Evolutionary conservation across 2,888 invertebrate species (phyloP).

Genomic region (Drosophila testacea): DNA sequence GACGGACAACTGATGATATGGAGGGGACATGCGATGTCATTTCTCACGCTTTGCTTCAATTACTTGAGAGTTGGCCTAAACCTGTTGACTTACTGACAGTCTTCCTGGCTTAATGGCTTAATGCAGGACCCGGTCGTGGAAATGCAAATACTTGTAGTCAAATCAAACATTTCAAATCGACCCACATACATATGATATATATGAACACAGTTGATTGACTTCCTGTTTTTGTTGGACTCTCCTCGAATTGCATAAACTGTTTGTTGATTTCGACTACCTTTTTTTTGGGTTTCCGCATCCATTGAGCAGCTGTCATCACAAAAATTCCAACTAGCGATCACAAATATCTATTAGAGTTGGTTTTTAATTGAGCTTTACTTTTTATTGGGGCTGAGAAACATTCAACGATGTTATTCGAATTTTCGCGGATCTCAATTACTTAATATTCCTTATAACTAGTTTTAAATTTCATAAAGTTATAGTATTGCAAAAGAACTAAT

Average conservation of each 20-base stretch:
- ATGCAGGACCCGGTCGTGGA: constrained; percentile 29
- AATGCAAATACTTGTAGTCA: constrained; percentile 17
- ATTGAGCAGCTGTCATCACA: constrained; percentile 18
- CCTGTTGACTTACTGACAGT: constrained; percentile 24
- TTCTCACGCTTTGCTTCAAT: constrained; percentile 71
- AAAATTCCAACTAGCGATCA: neutral
- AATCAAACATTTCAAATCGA: constrained; percentile 31
- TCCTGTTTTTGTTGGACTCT: constrained; percentile 55
- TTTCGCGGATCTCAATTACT: too few species aligned
- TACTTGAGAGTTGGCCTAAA: constrained; percentile 12
- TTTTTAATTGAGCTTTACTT: neutral
- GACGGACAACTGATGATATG: constrained; percentile 14
- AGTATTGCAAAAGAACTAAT: too few species aligned
- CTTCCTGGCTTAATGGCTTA: constrained; percentile 14
- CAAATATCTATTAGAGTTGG: neutral
- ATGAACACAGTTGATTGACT: constrained; percentile 36
- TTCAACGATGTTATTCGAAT: too few species aligned
- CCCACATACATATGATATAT: constrained; percentile 33
- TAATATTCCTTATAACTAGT: too few species aligned
- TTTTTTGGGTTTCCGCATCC: constrained; percentile 55
- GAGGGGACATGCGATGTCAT: constrained; percentile 42
- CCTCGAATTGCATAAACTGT: constrained; percentile 48
- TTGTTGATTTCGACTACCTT: constrained; percentile 34
- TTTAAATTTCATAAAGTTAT: too few species aligned
- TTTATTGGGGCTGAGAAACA: neutral